Percentiles rank a stretch among this genome's conserved stretches.
Conservation (phyloP, 2,797 vertebrate species). For the Mycteria americana region DNA sequence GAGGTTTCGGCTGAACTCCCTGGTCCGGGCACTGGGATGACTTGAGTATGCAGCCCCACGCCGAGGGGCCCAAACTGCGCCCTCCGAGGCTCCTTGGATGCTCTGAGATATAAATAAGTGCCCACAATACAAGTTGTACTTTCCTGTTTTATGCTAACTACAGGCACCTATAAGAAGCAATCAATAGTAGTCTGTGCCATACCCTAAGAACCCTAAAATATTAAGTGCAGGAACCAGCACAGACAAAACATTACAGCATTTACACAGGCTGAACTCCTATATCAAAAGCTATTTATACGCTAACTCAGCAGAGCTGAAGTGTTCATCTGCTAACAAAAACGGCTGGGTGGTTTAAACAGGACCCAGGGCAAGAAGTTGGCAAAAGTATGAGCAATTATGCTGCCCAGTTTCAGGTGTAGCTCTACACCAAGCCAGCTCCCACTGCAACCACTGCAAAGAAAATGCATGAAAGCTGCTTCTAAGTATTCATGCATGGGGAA, state of each 20-base stretch:
- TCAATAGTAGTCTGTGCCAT: constrained; percentile 50
- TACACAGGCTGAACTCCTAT: neutral
- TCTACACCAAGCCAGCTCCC: neutral
- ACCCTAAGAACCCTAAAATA: constrained; percentile 45
- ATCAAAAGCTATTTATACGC: constrained; percentile 53
- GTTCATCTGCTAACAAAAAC: neutral
- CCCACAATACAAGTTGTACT: neutral
- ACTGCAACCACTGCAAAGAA: neutral
- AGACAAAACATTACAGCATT: constrained; percentile 34
- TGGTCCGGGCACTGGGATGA: neutral
- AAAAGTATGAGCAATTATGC: neutral
- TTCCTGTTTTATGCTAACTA: constrained; percentile 35
- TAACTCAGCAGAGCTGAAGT: neutral
- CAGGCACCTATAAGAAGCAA: constrained; percentile 6
- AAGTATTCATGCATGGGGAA: neutral
- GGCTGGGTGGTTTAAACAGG: neutral
- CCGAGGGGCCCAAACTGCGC: fast-evolving
- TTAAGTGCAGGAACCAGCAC: constrained; percentile 57
- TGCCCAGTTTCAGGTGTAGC: neutral
- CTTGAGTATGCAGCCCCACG: fast-evolving
- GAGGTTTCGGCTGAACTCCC: neutral
- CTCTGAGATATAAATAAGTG: neutral
- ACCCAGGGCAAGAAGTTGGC: neutral
- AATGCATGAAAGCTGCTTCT: neutral
- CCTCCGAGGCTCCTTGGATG: neutral